phyloP scores from a whole-genome alignment of 2,797 vertebrate genomes.

The Hipposideros larvatus region DNA sequence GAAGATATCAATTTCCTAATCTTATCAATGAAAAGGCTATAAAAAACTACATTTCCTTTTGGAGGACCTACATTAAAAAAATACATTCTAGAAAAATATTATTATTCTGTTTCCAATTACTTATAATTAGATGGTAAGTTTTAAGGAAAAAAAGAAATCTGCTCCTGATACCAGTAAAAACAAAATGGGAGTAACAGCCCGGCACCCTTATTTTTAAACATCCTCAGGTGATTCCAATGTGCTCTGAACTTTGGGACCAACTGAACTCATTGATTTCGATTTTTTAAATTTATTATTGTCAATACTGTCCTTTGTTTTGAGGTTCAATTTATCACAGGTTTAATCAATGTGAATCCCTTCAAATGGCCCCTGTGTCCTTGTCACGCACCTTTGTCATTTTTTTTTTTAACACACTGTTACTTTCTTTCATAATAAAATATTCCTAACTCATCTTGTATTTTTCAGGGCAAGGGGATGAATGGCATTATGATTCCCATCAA shows the following conservation, averaged over 20 bases:
- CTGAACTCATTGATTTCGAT: background rate
- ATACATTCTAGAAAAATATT: background rate
- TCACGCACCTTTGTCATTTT: background rate
- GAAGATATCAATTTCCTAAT: background rate
- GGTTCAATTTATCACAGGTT: background rate
- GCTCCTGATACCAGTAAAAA: background rate
- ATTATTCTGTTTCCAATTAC: background rate
- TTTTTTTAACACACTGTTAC: background rate
- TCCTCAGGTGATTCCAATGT: background rate
- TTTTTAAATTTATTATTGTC: background rate
- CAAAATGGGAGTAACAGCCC: background rate
- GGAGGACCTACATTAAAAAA: background rate
- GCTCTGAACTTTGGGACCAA: background rate
- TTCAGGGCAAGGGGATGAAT: background rate
- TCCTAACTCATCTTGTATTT: background rate
- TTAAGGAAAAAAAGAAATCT: background rate
- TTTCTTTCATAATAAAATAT: background rate
- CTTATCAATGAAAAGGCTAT: background rate
- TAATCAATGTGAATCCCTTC: background rate
- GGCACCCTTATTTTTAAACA: background rate
- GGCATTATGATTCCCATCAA: background rate
- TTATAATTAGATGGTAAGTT: background rate
- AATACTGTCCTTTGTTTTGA: background rate
- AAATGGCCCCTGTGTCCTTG: background rate
- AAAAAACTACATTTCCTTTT: background rate